Percentiles rank a stretch among this genome's conserved stretches.
These are phyloP conservation scores for Grammomys surdaster DNA, from an alignment of 2,113 vertebrate species.

Conservation along the genomic window DNA sequence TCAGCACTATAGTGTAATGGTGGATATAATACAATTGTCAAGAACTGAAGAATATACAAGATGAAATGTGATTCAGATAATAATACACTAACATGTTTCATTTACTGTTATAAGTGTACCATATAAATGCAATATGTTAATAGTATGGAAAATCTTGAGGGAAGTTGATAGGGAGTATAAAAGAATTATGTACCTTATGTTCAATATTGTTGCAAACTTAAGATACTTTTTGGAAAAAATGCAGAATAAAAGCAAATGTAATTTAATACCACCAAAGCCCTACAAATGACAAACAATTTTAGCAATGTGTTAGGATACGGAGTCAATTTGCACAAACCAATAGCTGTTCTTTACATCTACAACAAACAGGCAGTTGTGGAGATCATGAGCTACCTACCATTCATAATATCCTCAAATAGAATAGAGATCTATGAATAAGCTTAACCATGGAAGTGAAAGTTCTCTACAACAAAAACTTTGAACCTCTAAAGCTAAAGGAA, in stretches of 20 bases:
- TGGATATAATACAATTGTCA: not conserved
- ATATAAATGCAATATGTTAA: not conserved
- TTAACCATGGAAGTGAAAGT: not conserved
- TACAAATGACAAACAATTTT: not conserved
- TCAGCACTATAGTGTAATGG: not conserved
- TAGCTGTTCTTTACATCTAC: not conserved
- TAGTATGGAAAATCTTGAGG: not conserved
- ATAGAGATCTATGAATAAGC: not conserved
- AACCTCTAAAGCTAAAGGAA: not conserved
- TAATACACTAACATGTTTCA: not conserved
- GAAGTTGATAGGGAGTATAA: not conserved
- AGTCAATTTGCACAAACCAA: not conserved
- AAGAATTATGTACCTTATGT: not conserved
- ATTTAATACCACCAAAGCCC: not conserved
- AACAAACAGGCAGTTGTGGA: not conserved
- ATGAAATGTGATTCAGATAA: slow-evolving; percentile 17
- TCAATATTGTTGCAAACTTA: slow-evolving; percentile 1
- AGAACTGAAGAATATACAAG: not conserved
- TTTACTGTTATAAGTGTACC: not conserved
- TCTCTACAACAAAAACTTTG: not conserved
- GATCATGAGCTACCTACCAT: not conserved
- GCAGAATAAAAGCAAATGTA: not conserved
- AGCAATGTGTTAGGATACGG: not conserved
- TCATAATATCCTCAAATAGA: not conserved
- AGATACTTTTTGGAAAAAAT: not conserved